Evolutionary conservation across 2,113 vertebrate species (phyloP).

Genomic region (Urocitellus parryii): DNA sequence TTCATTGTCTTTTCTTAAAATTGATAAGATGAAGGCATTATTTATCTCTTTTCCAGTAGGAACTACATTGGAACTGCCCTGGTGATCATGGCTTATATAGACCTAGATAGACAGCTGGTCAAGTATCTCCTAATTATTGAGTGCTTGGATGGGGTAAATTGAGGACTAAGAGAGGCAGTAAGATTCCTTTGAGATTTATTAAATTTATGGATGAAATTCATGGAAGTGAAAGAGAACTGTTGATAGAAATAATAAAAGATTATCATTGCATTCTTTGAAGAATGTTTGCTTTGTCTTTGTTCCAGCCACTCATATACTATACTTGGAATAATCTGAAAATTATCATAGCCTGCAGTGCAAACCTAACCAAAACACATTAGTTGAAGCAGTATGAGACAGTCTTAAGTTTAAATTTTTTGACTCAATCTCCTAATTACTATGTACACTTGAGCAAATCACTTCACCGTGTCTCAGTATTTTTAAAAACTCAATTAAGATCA

Average conservation of each 20-base stretch:
- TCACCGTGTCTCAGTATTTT: not conserved
- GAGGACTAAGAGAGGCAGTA: not conserved
- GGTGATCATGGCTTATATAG: not conserved
- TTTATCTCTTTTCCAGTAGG: not conserved
- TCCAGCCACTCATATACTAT: not conserved
- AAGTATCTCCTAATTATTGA: not conserved
- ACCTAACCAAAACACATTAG: not conserved
- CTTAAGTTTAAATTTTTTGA: slow-evolving; percentile 23
- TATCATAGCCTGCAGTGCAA: not conserved
- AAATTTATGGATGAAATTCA: not conserved
- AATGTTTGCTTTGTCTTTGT: not conserved
- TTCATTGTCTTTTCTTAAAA: not conserved
- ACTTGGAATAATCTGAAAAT: slow-evolving; percentile 16
- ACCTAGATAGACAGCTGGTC: not conserved
- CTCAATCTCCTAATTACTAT: not conserved
- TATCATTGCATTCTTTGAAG: not conserved
- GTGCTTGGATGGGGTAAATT: not conserved
- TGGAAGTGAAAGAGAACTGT: not conserved
- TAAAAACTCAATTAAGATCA: not conserved
- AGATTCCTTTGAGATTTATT: slow-evolving; percentile 30
- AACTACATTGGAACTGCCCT: not conserved
- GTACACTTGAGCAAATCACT: not conserved
- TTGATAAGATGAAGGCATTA: not conserved
- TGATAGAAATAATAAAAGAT: slow-evolving; percentile 13
- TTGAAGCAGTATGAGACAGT: not conserved